These are phyloP conservation scores for Zaprionus ornatus DNA, from an alignment of 1,140 invertebrate genomes.

Conservation along the genomic window DNA sequence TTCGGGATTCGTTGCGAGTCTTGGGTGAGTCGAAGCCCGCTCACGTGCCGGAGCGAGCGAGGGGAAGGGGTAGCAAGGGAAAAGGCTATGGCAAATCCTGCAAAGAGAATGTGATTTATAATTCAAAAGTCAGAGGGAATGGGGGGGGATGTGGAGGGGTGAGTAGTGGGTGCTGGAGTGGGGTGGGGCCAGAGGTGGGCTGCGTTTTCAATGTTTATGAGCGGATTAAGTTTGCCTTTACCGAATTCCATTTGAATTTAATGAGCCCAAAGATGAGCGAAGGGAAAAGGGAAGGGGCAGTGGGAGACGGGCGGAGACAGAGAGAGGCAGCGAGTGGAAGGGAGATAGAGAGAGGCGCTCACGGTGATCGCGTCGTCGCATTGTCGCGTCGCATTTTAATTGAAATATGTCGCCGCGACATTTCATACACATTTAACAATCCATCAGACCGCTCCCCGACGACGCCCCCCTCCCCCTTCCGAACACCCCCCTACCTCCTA, in stretches of 20 bases:
- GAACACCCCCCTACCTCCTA: not conserved
- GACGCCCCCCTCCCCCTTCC: not conserved
- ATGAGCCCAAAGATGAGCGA: constrained; percentile 41
- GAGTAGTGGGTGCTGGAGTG: not conserved
- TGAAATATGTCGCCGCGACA: constrained; percentile 60
- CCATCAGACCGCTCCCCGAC: constrained; percentile 30
- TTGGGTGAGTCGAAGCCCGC: constrained; percentile 17
- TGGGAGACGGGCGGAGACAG: not conserved
- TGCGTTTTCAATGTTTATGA: constrained; percentile 54
- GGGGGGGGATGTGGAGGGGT: not conserved
- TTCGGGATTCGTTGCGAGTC: constrained; percentile 40
- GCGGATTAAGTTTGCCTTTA: constrained; percentile 57
- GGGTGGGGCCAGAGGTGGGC: constrained; percentile 14
- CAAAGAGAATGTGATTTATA: constrained; percentile 48
- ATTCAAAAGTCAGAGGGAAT: not conserved
- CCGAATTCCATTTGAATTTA: constrained; percentile 58
- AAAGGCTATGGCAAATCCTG: constrained; percentile 15
- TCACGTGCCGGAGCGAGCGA: constrained; percentile 9
- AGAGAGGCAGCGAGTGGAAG: not conserved
- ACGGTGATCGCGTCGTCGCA: not conserved
- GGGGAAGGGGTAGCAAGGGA: not conserved
- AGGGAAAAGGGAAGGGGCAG: not conserved
- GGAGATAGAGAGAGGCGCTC: not conserved
- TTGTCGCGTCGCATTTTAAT: constrained; percentile 40
- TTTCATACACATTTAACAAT: constrained; percentile 62